Conservation (phyloP, 2,888 invertebrate species). For the Atherix ibis region DNA sequence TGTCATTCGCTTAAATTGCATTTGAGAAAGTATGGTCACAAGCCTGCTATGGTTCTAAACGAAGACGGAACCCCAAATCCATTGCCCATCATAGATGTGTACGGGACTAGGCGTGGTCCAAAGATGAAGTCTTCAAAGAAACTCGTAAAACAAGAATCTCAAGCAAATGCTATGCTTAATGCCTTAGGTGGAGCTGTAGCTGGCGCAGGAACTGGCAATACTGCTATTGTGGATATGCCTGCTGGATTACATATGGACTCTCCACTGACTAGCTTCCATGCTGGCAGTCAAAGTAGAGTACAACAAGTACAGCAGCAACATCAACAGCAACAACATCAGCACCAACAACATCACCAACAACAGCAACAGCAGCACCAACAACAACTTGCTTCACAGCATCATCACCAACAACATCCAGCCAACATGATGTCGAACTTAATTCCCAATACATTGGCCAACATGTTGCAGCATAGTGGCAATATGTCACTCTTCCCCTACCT, state of each 20-base stretch:
- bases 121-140: slow-evolving; percentile 37
- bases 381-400: background rate
- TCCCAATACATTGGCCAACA: slow-evolving; percentile 23
- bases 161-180: background rate
- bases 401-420: background rate
- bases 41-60: slow-evolving; percentile 78
- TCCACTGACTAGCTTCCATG: no score
- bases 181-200: no score
- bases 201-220: no score
- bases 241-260: no score
- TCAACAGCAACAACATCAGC: no score
- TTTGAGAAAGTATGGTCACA: slow-evolving; percentile 79
- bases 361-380: slow-evolving; percentile 13
- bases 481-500: slow-evolving; percentile 31
- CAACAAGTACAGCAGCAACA: slow-evolving; percentile 12
- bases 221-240: no score
- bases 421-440: slow-evolving; percentile 16
- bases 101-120: slow-evolving; percentile 78
- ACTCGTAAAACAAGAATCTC: slow-evolving; percentile 5
- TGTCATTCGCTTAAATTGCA: slow-evolving; percentile 95
- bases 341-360: slow-evolving; percentile 10
- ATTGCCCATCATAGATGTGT: slow-evolving; percentile 74
- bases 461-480: slow-evolving; percentile 24
- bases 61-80: slow-evolving; percentile 81
- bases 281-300: no score